A percentile compares a stretch with the other conserved stretches of the same genome.
Evolutionary conservation across 2,797 vertebrate species (phyloP).

Genomic region (Pseudopleuronectes americanus): DNA sequence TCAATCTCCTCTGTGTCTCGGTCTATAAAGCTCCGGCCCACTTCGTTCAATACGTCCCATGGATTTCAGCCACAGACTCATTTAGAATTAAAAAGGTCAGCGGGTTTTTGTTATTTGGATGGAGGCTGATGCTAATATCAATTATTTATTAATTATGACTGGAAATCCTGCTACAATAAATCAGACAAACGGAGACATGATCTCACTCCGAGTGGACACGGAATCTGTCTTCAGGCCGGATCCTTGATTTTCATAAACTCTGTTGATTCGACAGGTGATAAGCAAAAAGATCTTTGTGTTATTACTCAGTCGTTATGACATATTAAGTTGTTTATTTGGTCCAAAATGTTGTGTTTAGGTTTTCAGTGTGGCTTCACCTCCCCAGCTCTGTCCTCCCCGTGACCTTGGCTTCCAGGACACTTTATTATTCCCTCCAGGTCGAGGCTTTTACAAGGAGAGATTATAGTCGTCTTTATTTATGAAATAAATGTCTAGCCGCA

Average conservation of each 20-base stretch:
- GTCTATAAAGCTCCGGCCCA: constrained; percentile 4
- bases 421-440: constrained; percentile 27
- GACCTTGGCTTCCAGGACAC: constrained; percentile 24
- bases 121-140: constrained; percentile 32
- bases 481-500: constrained; percentile 33
- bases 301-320: not conserved
- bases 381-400: constrained; percentile 7
- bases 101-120: constrained; percentile 44
- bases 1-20: not conserved
- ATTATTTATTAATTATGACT: constrained; percentile 24
- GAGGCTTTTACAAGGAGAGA: constrained; percentile 10
- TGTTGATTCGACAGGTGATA: constrained; percentile 10
- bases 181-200: constrained; percentile 15
- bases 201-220: constrained; percentile 33
- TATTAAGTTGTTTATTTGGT: not conserved
- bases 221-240: not conserved
- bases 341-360: not conserved
- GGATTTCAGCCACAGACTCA: constrained; percentile 26
- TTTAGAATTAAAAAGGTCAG: constrained; percentile 49
- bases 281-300: constrained; percentile 3
- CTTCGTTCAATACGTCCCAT: constrained; percentile 21
- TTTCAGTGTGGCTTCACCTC: not conserved
- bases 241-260: constrained; percentile 2
- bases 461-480: constrained; percentile 31
- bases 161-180: constrained; percentile 25